Evolutionary conservation across 1,140 invertebrate species (phyloP).

Genomic region (Mamestra configurata): DNA sequence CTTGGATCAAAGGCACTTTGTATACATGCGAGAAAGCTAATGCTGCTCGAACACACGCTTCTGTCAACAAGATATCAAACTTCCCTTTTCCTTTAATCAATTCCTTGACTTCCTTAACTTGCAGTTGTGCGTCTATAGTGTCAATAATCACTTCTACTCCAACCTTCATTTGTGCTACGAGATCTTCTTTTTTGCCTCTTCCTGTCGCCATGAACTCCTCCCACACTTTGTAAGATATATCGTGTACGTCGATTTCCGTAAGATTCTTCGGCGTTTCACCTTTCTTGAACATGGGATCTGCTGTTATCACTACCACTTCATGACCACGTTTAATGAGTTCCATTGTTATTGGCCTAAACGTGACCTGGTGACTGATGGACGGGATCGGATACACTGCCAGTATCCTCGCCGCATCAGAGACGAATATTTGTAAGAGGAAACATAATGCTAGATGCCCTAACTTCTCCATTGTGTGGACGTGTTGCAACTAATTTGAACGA

Average conservation of each 20-base stretch:
- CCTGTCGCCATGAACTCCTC: neutral
- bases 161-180: conserved; percentile 9
- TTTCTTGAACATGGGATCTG: conserved; percentile 65
- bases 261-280: conserved; percentile 60
- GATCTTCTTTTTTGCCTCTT: conserved; percentile 41
- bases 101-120: neutral
- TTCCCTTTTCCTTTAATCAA: conserved; percentile 50
- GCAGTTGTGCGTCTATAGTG: neutral
- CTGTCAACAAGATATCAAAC: conserved; percentile 76
- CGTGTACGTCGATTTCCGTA: conserved; percentile 66
- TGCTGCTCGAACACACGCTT: conserved; percentile 61
- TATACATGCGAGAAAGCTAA: conserved; percentile 76
- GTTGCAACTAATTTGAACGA: neutral
- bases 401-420: neutral
- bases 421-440: neutral
- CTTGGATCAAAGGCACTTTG: conserved; percentile 75
- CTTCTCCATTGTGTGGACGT: neutral
- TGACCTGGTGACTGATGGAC: too few species aligned
- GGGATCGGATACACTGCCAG: neutral
- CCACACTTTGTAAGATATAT: conserved; percentile 64
- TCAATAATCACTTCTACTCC: neutral
- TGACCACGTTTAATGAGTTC: conserved; percentile 79
- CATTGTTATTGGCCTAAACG: neutral
- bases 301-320: conserved; percentile 67
- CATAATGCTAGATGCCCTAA: neutral